Evolutionary conservation across 2,797 vertebrate genomes (phyloP).

Genomic region (Ctenopoma multispine): DNA sequence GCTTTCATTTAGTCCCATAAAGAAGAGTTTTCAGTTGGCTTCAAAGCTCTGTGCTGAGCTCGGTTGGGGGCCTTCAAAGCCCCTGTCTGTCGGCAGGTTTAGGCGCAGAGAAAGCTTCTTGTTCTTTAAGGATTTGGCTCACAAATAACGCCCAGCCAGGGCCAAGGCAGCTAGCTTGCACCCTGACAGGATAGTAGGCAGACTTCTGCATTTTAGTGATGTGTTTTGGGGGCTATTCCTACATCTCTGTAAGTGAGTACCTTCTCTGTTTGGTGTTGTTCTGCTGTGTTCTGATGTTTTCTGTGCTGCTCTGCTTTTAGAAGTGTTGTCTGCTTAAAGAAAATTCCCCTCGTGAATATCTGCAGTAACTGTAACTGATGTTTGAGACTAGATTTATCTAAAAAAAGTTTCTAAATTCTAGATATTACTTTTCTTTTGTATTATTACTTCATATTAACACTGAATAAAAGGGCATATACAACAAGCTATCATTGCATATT

Average conservation of each 20-base stretch:
- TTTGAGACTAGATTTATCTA: slow-evolving; percentile 14
- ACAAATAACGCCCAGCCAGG: slow-evolving; percentile 84
- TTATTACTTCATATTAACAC: slow-evolving; percentile 20
- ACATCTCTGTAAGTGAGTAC: slow-evolving; percentile 77
- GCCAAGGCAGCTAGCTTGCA: slow-evolving; percentile 74
- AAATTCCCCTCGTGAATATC: slow-evolving; percentile 16
- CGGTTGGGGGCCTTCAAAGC: slow-evolving; percentile 90
- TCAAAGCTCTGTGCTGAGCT: slow-evolving; percentile 87
- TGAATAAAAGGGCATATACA: slow-evolving; percentile 11
- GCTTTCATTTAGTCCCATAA: slow-evolving; percentile 79
- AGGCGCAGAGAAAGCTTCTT: slow-evolving; percentile 86
- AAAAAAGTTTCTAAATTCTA: slow-evolving; percentile 4
- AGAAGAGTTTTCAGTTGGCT: slow-evolving; percentile 85
- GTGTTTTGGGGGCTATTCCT: slow-evolving; percentile 67
- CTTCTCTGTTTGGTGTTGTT: slow-evolving; percentile 57
- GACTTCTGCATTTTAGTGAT: slow-evolving; percentile 70
- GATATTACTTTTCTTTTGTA: not conserved
- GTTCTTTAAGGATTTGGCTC: slow-evolving; percentile 88
- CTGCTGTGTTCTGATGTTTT: slow-evolving; percentile 50
- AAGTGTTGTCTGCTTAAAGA: slow-evolving; percentile 30
- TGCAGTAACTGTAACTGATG: slow-evolving; percentile 4
- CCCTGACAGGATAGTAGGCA: slow-evolving; percentile 71
- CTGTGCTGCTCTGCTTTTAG: slow-evolving; percentile 41
- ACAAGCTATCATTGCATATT: slow-evolving; percentile 19
- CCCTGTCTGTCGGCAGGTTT: slow-evolving; percentile 89